Percentiles rank a stretch among this genome's conserved stretches.
Evolutionary conservation across 35 echinoderm and acorn worm species (phyloP).

Genomic region (Anneissia japonica): DNA sequence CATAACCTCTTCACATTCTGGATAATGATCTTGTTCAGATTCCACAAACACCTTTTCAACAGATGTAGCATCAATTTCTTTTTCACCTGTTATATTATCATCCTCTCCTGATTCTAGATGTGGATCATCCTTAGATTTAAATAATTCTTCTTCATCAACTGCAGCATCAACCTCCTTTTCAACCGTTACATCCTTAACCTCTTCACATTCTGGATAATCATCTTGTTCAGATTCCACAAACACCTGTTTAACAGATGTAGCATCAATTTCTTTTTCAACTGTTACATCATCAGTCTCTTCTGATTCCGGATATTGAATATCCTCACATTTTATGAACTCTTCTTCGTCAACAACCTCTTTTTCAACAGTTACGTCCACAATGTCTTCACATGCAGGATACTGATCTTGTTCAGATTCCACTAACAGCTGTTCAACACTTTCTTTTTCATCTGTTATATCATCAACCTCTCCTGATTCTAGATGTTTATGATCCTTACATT

Average conservation of each 20-base stretch:
- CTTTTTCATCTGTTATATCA: conserved; percentile 4
- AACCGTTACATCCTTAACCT: not conserved
- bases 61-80: not conserved
- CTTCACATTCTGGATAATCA: not conserved
- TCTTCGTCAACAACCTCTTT: too few relatives aligned
- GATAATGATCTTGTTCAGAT: not conserved
- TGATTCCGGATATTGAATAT: too few relatives aligned
- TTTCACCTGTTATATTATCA: not conserved
- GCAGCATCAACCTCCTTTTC: not conserved
- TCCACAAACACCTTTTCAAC: not conserved
- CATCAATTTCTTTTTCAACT: not conserved
- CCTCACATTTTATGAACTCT: too few relatives aligned
- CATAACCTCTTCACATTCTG: not conserved
- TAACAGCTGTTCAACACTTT: not conserved
- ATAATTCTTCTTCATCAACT: not conserved
- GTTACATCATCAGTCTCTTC: not conserved
- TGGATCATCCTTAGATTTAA: not conserved
- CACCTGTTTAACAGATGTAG: too few relatives aligned
- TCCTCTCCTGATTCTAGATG: not conserved
- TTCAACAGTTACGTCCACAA: too few relatives aligned
- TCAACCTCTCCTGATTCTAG: not conserved
- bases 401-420: too few relatives aligned
- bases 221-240: conserved; percentile 1
- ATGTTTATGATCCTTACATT: conserved; percentile 13
- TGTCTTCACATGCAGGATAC: too few relatives aligned